A percentile compares a stretch with the other conserved stretches of the same genome.
phyloP scores from a whole-genome alignment of 2,113 vertebrate species.

The Emydura subglobosa region DNA sequence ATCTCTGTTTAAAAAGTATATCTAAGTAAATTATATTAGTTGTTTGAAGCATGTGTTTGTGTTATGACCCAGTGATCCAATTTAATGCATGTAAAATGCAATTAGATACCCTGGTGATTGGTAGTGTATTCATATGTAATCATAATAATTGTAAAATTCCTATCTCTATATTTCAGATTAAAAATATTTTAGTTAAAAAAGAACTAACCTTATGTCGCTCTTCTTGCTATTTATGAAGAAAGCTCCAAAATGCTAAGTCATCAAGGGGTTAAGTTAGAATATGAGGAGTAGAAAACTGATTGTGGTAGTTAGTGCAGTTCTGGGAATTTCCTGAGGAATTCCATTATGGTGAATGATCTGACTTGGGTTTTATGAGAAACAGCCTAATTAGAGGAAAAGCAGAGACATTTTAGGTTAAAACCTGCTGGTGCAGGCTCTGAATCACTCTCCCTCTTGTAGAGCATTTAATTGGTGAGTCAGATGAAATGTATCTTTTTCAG shows the following conservation, averaged over 20 bases:
- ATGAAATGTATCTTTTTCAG: slow-evolving; percentile 23
- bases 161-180: neutral
- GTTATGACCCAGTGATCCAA: neutral
- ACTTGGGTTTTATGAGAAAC: slow-evolving; percentile 49
- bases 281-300: slow-evolving; percentile 18
- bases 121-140: neutral
- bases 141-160: neutral
- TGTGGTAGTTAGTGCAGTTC: slow-evolving; percentile 30
- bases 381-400: slow-evolving; percentile 27
- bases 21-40: neutral
- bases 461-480: slow-evolving; percentile 50
- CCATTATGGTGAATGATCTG: slow-evolving; percentile 45
- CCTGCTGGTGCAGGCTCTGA: slow-evolving; percentile 7
- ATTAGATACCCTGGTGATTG: too few species aligned
- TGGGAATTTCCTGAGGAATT: slow-evolving; percentile 71
- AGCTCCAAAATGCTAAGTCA: neutral
- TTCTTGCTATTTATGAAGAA: neutral
- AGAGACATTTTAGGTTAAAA: slow-evolving; percentile 32
- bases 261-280: slow-evolving; percentile 2
- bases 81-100: neutral
- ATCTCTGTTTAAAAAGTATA: neutral
- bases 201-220: neutral
- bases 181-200: neutral
- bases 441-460: neutral
- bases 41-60: neutral